Percentiles rank a stretch among this genome's conserved stretches.
Evolutionary conservation across 2,113 vertebrate genomes (phyloP).

Genomic region (Propithecus coquereli): DNA sequence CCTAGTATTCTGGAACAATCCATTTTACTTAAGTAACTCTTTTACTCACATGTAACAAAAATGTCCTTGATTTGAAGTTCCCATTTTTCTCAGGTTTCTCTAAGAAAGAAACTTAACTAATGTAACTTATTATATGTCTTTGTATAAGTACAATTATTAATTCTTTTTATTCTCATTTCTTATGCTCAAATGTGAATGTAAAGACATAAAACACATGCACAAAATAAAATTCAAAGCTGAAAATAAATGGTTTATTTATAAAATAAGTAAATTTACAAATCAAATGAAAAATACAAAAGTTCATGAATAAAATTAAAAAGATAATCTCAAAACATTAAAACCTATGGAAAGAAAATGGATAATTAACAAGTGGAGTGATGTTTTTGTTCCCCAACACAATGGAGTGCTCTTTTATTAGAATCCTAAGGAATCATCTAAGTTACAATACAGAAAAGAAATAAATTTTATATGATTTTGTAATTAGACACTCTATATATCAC

Average conservation of each 20-base stretch:
- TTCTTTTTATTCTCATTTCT: slow-evolving; percentile 14
- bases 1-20: neutral
- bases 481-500: slow-evolving; percentile 14
- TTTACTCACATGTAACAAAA: neutral
- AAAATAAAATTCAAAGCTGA: slow-evolving; percentile 81
- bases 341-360: slow-evolving; percentile 37
- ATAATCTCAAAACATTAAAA: slow-evolving; percentile 65
- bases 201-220: slow-evolving; percentile 73
- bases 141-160: neutral
- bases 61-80: neutral
- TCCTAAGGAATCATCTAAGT: neutral
- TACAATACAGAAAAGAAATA: slow-evolving; percentile 55
- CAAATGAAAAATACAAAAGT: slow-evolving; percentile 72
- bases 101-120: slow-evolving; percentile 25
- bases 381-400: slow-evolving; percentile 47
- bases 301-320: slow-evolving; percentile 79
- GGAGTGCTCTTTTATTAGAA: slow-evolving; percentile 39
- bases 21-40: neutral
- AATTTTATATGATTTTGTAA: slow-evolving; percentile 1
- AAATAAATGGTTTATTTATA: slow-evolving; percentile 85
- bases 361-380: slow-evolving; percentile 49
- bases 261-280: slow-evolving; percentile 76
- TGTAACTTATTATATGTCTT: neutral
- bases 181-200: slow-evolving; percentile 43
- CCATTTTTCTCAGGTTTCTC: neutral